Conservation (phyloP, 2,797 vertebrate species). For the Ispidina picta region DNA sequence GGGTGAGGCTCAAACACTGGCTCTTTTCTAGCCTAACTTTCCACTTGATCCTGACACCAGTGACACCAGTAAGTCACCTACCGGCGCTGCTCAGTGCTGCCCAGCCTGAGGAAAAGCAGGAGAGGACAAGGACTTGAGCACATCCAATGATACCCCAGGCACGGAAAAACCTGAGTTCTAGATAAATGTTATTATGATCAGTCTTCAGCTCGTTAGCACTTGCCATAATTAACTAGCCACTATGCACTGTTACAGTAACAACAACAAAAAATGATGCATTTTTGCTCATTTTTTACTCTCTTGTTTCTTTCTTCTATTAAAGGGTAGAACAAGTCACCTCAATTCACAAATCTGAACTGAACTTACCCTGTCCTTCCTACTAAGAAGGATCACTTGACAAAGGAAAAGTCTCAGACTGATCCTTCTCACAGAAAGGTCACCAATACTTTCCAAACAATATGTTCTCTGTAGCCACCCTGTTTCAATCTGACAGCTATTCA, state of each 20-base stretch:
- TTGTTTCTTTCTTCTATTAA: neutral
- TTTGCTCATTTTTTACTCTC: neutral
- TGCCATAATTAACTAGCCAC: slow-evolving; percentile 55
- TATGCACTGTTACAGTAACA: slow-evolving; percentile 62
- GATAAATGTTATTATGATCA: slow-evolving; percentile 66
- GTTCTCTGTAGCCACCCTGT: neutral
- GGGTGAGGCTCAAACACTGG: slow-evolving; percentile 44
- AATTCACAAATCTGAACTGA: neutral
- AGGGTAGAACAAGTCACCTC: neutral
- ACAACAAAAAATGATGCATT: neutral
- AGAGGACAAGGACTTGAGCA: slow-evolving; percentile 72
- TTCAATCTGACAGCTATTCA: neutral
- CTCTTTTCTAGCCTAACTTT: slow-evolving; percentile 59
- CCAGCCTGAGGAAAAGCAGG: slow-evolving; percentile 72
- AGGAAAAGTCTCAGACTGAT: neutral
- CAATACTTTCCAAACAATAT: neutral
- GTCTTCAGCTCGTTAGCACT: slow-evolving; percentile 58
- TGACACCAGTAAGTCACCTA: slow-evolving; percentile 66
- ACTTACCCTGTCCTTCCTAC: neutral
- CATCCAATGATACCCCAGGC: slow-evolving; percentile 69
- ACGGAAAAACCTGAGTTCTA: slow-evolving; percentile 71
- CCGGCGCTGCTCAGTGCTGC: slow-evolving; percentile 68
- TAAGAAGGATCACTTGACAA: neutral
- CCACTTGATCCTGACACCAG: slow-evolving; percentile 73
- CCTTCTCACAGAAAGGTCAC: neutral